Percentiles rank a stretch among this genome's conserved stretches.
Evolutionary conservation across 2,113 vertebrate species (phyloP).

Genomic region (Vulpes vulpes): DNA sequence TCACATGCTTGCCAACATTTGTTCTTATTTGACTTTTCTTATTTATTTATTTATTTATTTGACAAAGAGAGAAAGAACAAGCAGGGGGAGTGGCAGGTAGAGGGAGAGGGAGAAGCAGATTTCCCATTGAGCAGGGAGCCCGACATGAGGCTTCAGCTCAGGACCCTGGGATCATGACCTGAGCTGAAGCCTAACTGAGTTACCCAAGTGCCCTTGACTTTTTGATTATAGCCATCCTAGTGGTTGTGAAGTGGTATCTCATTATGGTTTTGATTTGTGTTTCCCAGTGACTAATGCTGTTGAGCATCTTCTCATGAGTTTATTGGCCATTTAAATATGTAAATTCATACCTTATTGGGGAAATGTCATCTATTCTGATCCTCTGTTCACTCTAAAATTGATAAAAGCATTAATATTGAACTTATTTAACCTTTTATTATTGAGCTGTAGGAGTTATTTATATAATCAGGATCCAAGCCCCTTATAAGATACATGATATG

Average conservation of each 20-base stretch:
- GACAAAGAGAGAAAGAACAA: too few relatives aligned
- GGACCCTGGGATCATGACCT: too few relatives aligned
- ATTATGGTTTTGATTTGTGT: background rate
- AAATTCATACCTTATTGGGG: background rate
- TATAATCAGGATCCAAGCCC: background rate
- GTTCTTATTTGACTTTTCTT: background rate
- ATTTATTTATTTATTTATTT: too few relatives aligned
- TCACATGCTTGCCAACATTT: too few relatives aligned
- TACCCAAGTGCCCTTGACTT: background rate
- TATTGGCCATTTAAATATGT: background rate
- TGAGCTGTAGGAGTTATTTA: background rate
- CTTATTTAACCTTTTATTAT: background rate
- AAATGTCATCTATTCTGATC: background rate
- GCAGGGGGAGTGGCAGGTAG: too few relatives aligned
- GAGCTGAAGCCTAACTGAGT: too few relatives aligned
- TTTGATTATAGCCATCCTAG: background rate
- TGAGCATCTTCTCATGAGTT: background rate
- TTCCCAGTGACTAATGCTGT: background rate
- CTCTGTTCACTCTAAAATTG: background rate
- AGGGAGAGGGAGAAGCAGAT: too few relatives aligned
- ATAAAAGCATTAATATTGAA: background rate
- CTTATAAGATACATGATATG: background rate
- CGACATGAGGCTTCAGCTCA: too few relatives aligned
- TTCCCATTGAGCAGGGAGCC: too few relatives aligned
- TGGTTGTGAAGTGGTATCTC: background rate